Conservation (phyloP, 2,888 invertebrate species). For the Beris morrisii region DNA sequence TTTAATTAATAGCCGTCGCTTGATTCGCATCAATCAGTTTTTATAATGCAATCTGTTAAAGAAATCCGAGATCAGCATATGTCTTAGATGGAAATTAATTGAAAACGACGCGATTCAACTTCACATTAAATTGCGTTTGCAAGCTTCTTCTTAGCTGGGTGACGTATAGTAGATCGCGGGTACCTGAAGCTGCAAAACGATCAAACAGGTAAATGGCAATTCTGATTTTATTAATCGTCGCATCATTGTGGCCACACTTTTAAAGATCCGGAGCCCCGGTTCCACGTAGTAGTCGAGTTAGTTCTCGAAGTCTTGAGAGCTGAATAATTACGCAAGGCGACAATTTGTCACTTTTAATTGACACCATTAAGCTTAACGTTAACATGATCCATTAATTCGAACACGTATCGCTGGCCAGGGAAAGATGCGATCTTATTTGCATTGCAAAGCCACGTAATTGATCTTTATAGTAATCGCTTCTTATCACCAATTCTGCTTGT, state of each 20-base stretch:
- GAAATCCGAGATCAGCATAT: neutral
- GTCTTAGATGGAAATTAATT: constrained; percentile 5
- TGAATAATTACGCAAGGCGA: constrained; percentile 12
- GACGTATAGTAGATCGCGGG: neutral
- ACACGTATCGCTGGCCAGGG: neutral
- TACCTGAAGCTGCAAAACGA: neutral
- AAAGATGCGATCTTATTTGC: neutral
- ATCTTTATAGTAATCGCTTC: neutral
- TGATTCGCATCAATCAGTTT: too few species aligned
- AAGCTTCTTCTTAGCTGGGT: neutral
- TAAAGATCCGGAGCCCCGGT: neutral
- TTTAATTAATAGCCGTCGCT: too few species aligned
- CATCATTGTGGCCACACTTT: constrained; percentile 4
- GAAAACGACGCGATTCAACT: neutral
- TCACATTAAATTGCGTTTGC: neutral
- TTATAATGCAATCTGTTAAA: too few species aligned
- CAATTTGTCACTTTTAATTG: constrained; percentile 18
- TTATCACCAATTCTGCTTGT: neutral
- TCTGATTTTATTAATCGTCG: constrained; percentile 6
- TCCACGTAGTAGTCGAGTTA: neutral
- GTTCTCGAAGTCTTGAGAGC: neutral
- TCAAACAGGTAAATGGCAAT: constrained; percentile 5
- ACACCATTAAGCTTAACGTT: constrained; percentile 1
- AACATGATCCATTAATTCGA: constrained; percentile 8
- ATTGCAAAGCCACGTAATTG: neutral